phyloP scores from a whole-genome alignment of 2,888 invertebrate species.

The Callimorpha dominula region DNA sequence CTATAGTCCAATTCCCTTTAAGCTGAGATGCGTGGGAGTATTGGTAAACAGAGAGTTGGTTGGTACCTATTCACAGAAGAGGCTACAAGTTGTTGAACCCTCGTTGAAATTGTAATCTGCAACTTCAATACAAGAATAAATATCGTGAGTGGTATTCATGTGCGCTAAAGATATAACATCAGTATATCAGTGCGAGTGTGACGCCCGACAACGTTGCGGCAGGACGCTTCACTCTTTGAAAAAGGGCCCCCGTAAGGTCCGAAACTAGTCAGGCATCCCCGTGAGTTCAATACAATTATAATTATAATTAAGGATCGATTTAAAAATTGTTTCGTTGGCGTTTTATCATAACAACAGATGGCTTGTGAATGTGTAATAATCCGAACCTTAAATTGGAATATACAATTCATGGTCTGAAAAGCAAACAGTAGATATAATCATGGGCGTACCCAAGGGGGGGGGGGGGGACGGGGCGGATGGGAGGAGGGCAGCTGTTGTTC shows the following conservation, averaged over 20 bases:
- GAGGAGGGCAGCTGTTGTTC: no score
- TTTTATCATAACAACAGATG: constrained; percentile 10
- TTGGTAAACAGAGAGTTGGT: background rate
- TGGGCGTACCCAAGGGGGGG: no score
- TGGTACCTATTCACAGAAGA: background rate
- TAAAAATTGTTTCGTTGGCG: constrained; percentile 1
- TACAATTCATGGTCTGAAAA: background rate
- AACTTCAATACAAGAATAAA: no score
- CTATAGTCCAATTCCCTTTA: background rate
- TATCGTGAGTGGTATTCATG: background rate
- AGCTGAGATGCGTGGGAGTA: background rate
- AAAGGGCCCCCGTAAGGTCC: no score
- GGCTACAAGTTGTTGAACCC: no score
- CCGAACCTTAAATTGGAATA: background rate
- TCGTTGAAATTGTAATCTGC: no score
- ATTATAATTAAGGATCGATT: background rate
- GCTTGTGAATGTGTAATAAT: background rate
- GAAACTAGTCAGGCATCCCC: no score
- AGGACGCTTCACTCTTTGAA: no score
- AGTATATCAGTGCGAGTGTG: no score
- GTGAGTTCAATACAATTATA: background rate
- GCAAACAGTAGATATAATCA: background rate
- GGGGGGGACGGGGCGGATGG: no score
- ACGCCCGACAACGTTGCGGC: no score
- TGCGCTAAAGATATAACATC: no score